Evolutionary conservation across 1,140 invertebrate species (phyloP), one percentile per base, ranked within the genome.

Genomic region (Araneus ventricosus): DNA sequence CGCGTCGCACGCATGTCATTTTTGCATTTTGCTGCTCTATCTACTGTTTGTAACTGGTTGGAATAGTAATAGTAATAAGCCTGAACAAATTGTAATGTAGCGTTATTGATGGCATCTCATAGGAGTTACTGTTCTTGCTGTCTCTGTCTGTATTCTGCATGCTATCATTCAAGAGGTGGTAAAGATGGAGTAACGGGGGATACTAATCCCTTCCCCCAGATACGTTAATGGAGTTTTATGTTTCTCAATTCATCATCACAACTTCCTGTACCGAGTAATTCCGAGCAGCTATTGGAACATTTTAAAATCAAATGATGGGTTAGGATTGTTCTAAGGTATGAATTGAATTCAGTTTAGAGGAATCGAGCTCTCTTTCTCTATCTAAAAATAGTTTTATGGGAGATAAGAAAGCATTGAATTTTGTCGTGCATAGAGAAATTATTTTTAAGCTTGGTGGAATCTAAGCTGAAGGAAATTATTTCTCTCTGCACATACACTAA

Each of bases 171-270:
- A 52, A 52, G 14, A 52, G 30, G 34, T 82, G 34, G 79, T n/a
- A 37, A 7, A 45, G 8, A 41, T 22, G 20, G 45, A 14, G 45
- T 10, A n/a, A 5, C 22, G 0, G 2, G n/a, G 1, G 8, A 84
- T n/a, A 57, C 22, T 27, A 87, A 61, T 37, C 27, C 37, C 30
- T 22, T 61, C 57, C 30, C 24, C 22, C 20, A 61, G 85, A 61
- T 57, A 3, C 30, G 57, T 37, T 87, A 87, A 87, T 87, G 85
- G 57, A 61, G 27, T 87, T 87, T 87, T 87, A 63, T 87, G 52
- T 87, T 87, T 22, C 52, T 0, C n/a, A 57, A 87, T 87, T 87
- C 85, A 87, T 87, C 85, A 87, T 87, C n/a, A 17, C 20, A 87
- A 8, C 34, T 39, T 63, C 57, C 24, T 52, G 41, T 52, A 27